A percentile compares a stretch with the other conserved stretches of the same genome.
phyloP scores from a whole-genome alignment of 2,113 vertebrate species.

The Irena cyanogastra region DNA sequence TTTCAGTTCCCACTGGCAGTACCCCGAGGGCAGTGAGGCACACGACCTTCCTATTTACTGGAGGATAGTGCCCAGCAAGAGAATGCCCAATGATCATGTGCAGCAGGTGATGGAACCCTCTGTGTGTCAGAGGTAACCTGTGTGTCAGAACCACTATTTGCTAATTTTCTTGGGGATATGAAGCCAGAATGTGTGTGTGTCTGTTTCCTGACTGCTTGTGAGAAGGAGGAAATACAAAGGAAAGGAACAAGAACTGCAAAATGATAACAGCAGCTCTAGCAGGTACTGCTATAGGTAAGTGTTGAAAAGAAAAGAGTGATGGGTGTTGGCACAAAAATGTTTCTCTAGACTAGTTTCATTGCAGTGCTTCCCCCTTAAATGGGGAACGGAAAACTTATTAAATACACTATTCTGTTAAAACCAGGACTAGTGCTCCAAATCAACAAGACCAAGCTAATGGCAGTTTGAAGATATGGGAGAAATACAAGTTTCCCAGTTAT shows the following conservation, averaged over 20 bases:
- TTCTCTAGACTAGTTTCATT: background rate
- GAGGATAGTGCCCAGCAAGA: background rate
- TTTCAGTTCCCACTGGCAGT: background rate
- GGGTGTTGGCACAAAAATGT: background rate
- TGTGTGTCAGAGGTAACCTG: background rate
- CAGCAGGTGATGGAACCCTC: background rate
- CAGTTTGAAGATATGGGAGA: background rate
- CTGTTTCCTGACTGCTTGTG: background rate
- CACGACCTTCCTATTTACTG: rapidly evolving
- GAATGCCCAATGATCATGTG: background rate
- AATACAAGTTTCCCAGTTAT: background rate
- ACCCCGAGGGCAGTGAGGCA: background rate
- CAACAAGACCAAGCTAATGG: background rate
- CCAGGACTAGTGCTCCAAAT: background rate
- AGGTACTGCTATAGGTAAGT: background rate
- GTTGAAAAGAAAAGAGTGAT: background rate
- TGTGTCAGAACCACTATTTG: background rate
- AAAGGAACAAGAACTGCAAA: background rate
- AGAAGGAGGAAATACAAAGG: background rate
- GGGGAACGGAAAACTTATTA: background rate
- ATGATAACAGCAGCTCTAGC: background rate
- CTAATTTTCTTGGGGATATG: background rate
- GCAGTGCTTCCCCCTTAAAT: background rate
- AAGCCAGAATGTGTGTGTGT: background rate
- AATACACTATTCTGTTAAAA: background rate